Percentiles rank a stretch among this genome's conserved stretches.
These are phyloP conservation scores for Pantala flavescens DNA, from an alignment of 1,140 invertebrate species.

Conservation along the genomic window DNA sequence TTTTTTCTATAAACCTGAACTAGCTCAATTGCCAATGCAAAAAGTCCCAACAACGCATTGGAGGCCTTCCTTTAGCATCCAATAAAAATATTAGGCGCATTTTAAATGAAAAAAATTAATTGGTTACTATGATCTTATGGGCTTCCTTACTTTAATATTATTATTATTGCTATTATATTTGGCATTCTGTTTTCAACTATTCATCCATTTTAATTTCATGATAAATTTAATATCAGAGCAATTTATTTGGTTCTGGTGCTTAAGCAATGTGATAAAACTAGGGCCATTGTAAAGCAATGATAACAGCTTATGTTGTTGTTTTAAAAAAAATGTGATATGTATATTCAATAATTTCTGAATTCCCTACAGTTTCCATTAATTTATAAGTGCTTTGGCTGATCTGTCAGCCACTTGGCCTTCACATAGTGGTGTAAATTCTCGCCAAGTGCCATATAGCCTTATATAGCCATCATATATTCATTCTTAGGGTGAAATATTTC, in stretches of 20 bases:
- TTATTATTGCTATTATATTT: not conserved
- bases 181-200: not conserved
- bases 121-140: not conserved
- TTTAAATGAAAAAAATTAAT: not conserved
- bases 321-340: not conserved
- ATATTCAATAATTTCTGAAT: not conserved
- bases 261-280: constrained; percentile 10
- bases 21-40: not conserved
- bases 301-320: not conserved
- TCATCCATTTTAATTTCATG: not conserved
- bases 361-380: not conserved
- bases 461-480: not conserved
- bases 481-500: not conserved
- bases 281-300: not conserved
- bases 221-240: not conserved
- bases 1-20: not conserved
- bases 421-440: not conserved
- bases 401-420: constrained; percentile 3
- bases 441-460: constrained; percentile 7
- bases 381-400: not conserved
- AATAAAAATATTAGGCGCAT: not conserved
- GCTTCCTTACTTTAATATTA: not conserved
- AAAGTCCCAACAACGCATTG: not conserved
- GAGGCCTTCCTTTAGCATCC: not conserved
- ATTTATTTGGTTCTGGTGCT: constrained; percentile 6